phyloP scores from a whole-genome alignment of 2,113 vertebrate genomes.

The Cyphomyrus discorhynchus region DNA sequence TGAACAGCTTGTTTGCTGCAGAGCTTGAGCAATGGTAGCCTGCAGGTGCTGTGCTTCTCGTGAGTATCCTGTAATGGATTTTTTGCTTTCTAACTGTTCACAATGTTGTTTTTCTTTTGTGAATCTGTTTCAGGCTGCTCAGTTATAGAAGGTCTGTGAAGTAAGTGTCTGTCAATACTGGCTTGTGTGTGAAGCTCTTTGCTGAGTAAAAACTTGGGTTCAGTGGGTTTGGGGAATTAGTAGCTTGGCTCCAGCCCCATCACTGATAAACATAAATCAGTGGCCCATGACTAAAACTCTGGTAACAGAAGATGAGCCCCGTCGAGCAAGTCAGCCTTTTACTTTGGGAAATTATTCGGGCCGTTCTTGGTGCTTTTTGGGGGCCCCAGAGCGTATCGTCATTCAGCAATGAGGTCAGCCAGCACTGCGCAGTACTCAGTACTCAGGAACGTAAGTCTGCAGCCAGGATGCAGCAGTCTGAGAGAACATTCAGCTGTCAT shows the following conservation, averaged over 20 bases:
- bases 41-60: neutral
- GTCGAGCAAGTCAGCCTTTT: slow-evolving; percentile 78
- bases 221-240: neutral
- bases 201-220: neutral
- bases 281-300: slow-evolving; percentile 88
- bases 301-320: slow-evolving; percentile 87
- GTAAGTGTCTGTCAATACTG: slow-evolving; percentile 59
- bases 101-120: slow-evolving; percentile 22
- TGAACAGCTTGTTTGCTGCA: neutral
- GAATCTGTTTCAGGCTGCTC: slow-evolving; percentile 91
- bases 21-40: neutral
- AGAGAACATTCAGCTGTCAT: slow-evolving; percentile 26
- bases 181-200: neutral
- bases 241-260: neutral
- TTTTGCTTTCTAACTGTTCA: neutral
- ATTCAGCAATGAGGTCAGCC: slow-evolving; percentile 86
- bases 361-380: slow-evolving; percentile 68
- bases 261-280: slow-evolving; percentile 75
- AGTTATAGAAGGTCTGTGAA: slow-evolving; percentile 99
- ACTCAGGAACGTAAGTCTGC: slow-evolving; percentile 50
- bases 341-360: slow-evolving; percentile 70
- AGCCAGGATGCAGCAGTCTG: slow-evolving; percentile 38
- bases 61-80: neutral
- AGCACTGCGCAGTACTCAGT: slow-evolving; percentile 59
- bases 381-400: slow-evolving; percentile 69